Percentiles rank a stretch among this genome's conserved stretches.
These are phyloP conservation scores for Hylia prasina DNA, from an alignment of 2,113 vertebrate species.

Conservation along the genomic window DNA sequence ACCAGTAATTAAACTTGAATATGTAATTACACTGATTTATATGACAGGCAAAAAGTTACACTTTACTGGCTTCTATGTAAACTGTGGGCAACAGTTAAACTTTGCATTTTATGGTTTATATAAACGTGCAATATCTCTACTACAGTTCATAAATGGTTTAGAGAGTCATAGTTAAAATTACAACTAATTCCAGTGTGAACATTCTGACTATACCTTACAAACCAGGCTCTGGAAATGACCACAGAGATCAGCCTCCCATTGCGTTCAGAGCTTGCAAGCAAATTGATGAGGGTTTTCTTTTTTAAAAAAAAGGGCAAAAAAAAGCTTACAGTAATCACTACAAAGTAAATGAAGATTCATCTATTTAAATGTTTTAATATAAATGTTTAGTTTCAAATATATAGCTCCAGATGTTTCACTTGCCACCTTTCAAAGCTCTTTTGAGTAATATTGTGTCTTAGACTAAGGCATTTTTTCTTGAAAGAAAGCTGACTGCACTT, in stretches of 20 bases:
- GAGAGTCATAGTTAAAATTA: conserved; percentile 71
- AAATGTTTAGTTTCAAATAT: conserved; percentile 4
- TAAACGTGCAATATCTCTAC: conserved; percentile 74
- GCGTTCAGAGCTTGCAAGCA: background rate
- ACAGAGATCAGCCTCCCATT: background rate
- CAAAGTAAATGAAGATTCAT: background rate
- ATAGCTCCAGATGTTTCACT: background rate
- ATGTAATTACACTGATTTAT: conserved; percentile 91
- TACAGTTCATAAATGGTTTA: conserved; percentile 78
- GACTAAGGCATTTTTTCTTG: background rate
- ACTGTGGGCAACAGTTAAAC: conserved; percentile 81
- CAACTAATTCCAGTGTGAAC: conserved; percentile 58
- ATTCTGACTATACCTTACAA: conserved; percentile 23
- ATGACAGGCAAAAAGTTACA: conserved; percentile 85
- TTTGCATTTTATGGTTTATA: conserved; percentile 80
- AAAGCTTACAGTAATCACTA: background rate
- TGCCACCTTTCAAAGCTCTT: conserved; percentile 19
- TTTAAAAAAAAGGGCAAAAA: background rate
- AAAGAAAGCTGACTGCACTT: conserved; percentile 69
- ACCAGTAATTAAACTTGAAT: conserved; percentile 93
- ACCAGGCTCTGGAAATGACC: conserved; percentile 52
- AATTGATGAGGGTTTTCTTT: background rate
- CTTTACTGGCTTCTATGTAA: conserved; percentile 84
- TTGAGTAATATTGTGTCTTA: background rate
- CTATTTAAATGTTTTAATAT: background rate